Evolutionary conservation across 2,888 invertebrate species (phyloP).

Genomic region (Rambutsinella grinnellia): DNA sequence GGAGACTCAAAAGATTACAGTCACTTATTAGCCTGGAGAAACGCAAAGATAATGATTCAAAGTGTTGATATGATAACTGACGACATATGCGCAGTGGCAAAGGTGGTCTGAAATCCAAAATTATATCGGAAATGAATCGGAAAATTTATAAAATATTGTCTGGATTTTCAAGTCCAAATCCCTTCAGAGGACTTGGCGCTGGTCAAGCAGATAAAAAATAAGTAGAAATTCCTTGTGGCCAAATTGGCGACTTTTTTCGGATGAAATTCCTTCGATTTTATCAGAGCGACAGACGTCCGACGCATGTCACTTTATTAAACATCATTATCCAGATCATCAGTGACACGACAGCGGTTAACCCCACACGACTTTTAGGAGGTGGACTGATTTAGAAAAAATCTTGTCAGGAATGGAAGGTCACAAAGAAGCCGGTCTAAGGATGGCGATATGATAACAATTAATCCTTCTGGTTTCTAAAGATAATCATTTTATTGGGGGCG

Average conservation of each 20-base stretch:
- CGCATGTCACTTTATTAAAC: background rate
- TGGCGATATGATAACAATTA: background rate
- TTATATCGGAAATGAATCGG: too few relatives aligned
- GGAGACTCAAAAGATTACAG: too few relatives aligned
- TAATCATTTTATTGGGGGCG: background rate
- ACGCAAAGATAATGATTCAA: too few relatives aligned
- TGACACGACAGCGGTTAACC: background rate
- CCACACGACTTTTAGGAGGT: background rate
- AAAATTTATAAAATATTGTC: too few relatives aligned
- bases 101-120: background rate
- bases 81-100: background rate
- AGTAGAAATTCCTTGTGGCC: background rate
- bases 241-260: background rate
- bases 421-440: background rate
- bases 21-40: too few relatives aligned
- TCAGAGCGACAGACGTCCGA: background rate
- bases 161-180: too few relatives aligned
- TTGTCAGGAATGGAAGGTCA: background rate
- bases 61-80: too few relatives aligned
- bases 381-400: background rate
- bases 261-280: background rate
- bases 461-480: background rate
- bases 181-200: too few relatives aligned
- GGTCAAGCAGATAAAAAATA: too few relatives aligned
- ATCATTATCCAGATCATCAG: background rate